A percentile compares a stretch with the other conserved stretches of the same genome.
phyloP scores from a whole-genome alignment of 2,113 vertebrate genomes.

The Lathamus discolor region DNA sequence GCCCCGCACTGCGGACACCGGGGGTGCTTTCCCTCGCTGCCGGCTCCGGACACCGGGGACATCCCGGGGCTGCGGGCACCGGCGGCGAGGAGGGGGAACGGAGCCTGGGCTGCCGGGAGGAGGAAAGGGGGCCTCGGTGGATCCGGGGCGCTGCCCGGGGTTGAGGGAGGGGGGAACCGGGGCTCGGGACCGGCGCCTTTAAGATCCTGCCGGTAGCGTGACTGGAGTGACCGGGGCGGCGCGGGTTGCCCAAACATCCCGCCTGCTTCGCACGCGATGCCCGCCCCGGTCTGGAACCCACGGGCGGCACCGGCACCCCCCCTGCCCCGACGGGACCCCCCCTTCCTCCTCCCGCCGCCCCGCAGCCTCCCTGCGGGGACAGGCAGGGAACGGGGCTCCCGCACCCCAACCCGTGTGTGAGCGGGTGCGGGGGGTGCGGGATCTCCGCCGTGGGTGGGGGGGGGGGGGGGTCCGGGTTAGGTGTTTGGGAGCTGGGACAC shows the following conservation, averaged over 20 bases:
- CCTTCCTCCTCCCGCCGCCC: no score
- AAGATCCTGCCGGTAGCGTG: slow-evolving; percentile 20
- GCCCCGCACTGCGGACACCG: no score
- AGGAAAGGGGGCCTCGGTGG: no score
- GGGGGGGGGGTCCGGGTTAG: not conserved
- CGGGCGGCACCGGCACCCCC: not conserved
- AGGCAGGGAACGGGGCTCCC: not conserved
- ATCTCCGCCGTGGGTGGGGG: no score
- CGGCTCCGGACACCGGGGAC: not conserved
- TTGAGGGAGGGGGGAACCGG: not conserved
- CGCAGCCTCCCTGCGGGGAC: not conserved
- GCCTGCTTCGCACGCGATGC: slow-evolving; percentile 20
- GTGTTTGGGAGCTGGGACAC: not conserved
- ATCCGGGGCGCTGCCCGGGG: not conserved
- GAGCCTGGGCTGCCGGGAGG: no score
- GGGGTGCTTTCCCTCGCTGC: not conserved
- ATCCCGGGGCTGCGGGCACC: not conserved
- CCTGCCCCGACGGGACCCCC: not conserved
- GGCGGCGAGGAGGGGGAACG: not conserved
- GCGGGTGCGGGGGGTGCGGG: not conserved
- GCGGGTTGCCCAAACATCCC: slow-evolving; percentile 24
- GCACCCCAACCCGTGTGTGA: not conserved
- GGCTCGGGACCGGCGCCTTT: not conserved
- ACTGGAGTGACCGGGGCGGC: slow-evolving; percentile 9
- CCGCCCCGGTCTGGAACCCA: not conserved